These are phyloP conservation scores for Drosophila merina DNA, from an alignment of 2,888 invertebrate genomes.

Conservation along the genomic window DNA sequence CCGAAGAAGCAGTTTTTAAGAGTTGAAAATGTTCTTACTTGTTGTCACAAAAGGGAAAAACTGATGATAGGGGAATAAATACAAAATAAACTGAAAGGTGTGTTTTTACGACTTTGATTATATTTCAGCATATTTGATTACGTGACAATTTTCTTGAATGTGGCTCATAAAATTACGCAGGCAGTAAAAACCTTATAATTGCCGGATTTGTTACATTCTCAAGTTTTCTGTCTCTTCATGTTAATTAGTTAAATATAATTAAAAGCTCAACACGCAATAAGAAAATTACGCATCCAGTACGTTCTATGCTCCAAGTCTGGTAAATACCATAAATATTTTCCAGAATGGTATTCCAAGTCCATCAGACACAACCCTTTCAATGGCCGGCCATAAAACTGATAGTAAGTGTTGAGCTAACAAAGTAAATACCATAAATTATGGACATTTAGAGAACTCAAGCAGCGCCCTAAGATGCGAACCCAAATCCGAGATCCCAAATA, in stretches of 20 bases:
- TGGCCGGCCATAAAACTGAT: conserved; percentile 43
- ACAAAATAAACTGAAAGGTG: conserved; percentile 4
- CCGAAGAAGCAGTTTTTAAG: not conserved
- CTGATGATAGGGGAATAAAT: conserved; percentile 22
- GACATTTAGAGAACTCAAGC: conserved; percentile 27
- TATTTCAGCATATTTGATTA: conserved; percentile 55
- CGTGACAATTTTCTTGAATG: conserved; percentile 59
- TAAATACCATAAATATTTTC: not conserved
- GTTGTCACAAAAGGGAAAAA: conserved; percentile 11
- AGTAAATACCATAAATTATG: conserved; percentile 59
- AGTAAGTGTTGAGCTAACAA: conserved; percentile 47
- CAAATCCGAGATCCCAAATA: conserved; percentile 27
- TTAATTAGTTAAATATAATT: conserved; percentile 13
- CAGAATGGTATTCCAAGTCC: conserved; percentile 2
- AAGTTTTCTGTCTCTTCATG: conserved; percentile 12
- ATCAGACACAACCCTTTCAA: conserved; percentile 24
- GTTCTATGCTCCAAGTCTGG: not conserved
- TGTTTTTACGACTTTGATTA: conserved; percentile 49
- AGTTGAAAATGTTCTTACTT: not conserved
- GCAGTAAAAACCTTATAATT: not conserved
- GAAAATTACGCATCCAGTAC: not conserved
- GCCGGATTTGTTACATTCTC: conserved; percentile 16
- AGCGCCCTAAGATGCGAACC: conserved; percentile 13
- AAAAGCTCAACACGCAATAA: not conserved
- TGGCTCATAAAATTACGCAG: conserved; percentile 36